Evolutionary conservation across 35 echinoderm and acorn worm species (phyloP).

Genomic region (Lytechinus pictus): DNA sequence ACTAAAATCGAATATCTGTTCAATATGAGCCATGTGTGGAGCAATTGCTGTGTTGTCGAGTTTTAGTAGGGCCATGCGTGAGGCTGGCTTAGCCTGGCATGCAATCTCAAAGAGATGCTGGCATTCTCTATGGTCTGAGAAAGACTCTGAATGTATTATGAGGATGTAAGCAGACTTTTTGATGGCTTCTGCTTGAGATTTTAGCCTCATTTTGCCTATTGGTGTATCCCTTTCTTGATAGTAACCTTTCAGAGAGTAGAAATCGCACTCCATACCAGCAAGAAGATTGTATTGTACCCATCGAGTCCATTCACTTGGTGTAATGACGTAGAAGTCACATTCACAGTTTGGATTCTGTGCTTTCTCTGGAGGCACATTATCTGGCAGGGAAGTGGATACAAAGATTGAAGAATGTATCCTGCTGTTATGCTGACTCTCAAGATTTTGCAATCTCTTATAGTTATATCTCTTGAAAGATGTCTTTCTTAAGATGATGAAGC

Average conservation of each 20-base stretch:
- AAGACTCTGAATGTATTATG: neutral
- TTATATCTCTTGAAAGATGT: neutral
- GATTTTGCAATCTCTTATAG: neutral
- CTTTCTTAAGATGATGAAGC: neutral
- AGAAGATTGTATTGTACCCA: slow-evolving; percentile 36
- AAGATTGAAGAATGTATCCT: neutral
- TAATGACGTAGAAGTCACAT: slow-evolving; percentile 29
- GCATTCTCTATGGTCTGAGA: neutral
- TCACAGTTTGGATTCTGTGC: neutral
- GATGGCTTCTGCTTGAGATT: neutral
- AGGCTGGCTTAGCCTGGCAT: neutral
- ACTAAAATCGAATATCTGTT: neutral
- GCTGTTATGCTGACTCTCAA: neutral
- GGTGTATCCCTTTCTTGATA: neutral
- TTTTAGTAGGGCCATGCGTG: neutral
- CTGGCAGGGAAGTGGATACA: neutral
- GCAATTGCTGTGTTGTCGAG: neutral
- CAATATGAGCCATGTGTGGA: neutral
- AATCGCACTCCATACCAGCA: neutral
- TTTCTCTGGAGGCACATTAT: neutral
- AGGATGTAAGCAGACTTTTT: neutral
- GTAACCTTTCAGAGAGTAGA: neutral
- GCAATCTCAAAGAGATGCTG: slow-evolving; percentile 37
- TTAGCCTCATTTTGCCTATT: neutral
- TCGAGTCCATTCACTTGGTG: neutral